Base-by-base conservation (phyloP, 2,113 vertebrate genomes). In the Carettochelys insculpta region DNA sequence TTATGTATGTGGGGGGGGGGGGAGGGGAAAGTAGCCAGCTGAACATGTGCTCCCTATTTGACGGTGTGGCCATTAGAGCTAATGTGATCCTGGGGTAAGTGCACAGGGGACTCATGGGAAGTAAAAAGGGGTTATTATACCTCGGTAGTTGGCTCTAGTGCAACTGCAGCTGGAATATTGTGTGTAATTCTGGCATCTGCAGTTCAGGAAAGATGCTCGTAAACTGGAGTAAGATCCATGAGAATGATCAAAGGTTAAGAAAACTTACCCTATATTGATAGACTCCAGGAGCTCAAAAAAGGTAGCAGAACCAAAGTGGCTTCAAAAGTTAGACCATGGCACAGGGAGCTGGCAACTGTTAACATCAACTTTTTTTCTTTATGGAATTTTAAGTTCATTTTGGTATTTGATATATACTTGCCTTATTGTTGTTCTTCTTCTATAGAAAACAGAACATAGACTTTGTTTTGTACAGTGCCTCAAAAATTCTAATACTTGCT, bases 401-500 rank as follows among this genome's bases (percentile, higher is more conserved):
- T 38, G 31, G 3, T 6, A 29, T 56, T 31, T 56, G n/a, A n/a
- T n/a, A n/a, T n/a, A n/a, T n/a, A n/a, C n/a, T 65, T 65, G 58
- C 34, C 34, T 68, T 38, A 38, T 38, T 20, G n/a, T 38, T 85
- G 20, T 25, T 90, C 17, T 91, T 92, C 87, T 75, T 52, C 85
- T 95, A 14, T 48, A 81, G 77, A 91, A 83, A 94, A 80, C 68
- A 50, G 19, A 83, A 82, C 22, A 80, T 31, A 76, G 89, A 61
- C 51, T 73, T 91, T 79, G 68, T 90, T 92, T 91, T 85, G 92
- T 91, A 82, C 34, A 53, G 75, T 81, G 71, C 20, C 53, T 96
- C 51, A 92, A 75, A 73, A 96, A 88, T 68, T 73, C 89, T 92
- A 93, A 95, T 79, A 82, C 75, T 27, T 53, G 41, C 65, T 82